These are phyloP conservation scores for Lordiphosa stackelbergi DNA, from an alignment of 1,140 invertebrate species.

Conservation along the genomic window DNA sequence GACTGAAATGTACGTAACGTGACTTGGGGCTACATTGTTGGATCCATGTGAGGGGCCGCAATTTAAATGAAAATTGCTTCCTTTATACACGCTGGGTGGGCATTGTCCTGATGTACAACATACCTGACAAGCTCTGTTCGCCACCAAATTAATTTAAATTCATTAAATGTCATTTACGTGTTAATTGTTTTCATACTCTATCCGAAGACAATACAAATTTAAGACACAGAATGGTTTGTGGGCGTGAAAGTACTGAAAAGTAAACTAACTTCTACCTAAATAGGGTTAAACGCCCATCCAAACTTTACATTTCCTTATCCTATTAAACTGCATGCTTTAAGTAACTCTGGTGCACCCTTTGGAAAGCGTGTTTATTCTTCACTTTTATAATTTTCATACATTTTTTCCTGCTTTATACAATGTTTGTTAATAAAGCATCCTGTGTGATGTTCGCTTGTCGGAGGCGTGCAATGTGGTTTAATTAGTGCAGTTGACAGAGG, in stretches of 20 bases:
- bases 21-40: constrained; percentile 19
- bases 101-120: constrained; percentile 2
- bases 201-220: neutral
- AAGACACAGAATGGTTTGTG: neutral
- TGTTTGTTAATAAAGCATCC: constrained; percentile 7
- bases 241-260: too few species aligned
- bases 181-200: constrained; percentile 33
- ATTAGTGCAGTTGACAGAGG: constrained; percentile 31
- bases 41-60: constrained; percentile 23
- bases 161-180: constrained; percentile 31
- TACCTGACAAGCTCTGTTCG: constrained; percentile 7
- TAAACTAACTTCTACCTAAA: too few species aligned
- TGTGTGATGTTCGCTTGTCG: constrained; percentile 8
- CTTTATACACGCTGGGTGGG: neutral
- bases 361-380: neutral
- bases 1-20: constrained; percentile 35
- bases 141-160: constrained; percentile 17
- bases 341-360: neutral
- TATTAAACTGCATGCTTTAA: neutral
- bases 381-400: neutral
- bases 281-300: too few species aligned
- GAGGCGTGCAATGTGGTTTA: constrained; percentile 32
- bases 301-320: too few species aligned
- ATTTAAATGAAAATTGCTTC: constrained; percentile 21
- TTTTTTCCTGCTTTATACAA: neutral